phyloP scores from a whole-genome alignment of 2,113 vertebrate genomes.

The Poicephalus meyeri region DNA sequence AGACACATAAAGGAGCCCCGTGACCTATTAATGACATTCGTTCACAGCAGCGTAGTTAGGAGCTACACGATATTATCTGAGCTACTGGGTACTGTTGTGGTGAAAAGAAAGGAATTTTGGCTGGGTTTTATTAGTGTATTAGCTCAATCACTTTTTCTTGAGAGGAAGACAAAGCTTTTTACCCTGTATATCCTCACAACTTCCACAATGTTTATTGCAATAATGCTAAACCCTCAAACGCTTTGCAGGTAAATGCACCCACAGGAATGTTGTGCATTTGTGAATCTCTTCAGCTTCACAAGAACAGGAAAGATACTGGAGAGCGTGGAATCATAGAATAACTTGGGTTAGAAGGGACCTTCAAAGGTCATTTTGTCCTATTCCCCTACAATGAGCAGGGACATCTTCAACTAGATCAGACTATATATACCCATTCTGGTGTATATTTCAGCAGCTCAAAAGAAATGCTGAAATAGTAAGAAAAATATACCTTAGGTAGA shows the following conservation, averaged over 20 bases:
- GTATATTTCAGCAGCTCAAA: not conserved
- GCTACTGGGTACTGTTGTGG: not conserved
- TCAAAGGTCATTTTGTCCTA: not conserved
- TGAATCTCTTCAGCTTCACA: not conserved
- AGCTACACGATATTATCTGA: not conserved
- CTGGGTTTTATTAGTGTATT: not conserved
- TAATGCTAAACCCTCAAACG: not conserved
- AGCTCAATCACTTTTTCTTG: not conserved
- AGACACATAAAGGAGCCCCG: rapidly evolving
- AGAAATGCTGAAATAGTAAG: not conserved
- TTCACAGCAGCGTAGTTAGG: not conserved
- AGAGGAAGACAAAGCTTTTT: not conserved
- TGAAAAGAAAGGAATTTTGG: not conserved
- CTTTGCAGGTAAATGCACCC: not conserved
- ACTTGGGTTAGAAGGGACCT: not conserved
- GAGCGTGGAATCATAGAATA: not conserved
- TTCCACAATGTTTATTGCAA: not conserved
- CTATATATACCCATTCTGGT: not conserved
- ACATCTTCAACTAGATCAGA: not conserved
- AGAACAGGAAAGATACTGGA: not conserved
- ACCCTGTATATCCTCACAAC: not conserved
- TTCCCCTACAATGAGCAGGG: not conserved
- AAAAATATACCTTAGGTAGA: not conserved
- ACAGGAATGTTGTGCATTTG: not conserved
- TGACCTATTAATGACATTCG: not conserved